phyloP scores from a whole-genome alignment of 2,113 vertebrate genomes.

The Xiphophorus maculatus region DNA sequence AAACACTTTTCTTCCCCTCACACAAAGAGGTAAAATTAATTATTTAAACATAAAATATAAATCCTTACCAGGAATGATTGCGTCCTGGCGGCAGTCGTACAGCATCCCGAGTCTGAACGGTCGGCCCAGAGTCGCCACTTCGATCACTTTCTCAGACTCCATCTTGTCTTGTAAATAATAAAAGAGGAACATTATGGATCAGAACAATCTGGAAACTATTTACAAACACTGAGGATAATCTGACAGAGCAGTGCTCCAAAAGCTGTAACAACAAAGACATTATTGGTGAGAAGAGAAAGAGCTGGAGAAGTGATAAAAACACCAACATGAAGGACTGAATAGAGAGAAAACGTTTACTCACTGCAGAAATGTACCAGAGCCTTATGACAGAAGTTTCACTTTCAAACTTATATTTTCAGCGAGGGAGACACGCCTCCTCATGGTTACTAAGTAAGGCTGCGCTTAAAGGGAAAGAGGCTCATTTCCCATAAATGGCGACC shows the following conservation, averaged over 20 bases:
- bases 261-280: neutral
- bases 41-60: too few relatives aligned
- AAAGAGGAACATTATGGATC: neutral
- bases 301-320: neutral
- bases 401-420: too few relatives aligned
- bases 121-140: neutral
- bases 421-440: neutral
- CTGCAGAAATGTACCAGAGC: neutral
- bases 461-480: neutral
- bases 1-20: too few relatives aligned
- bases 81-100: slow-evolving; percentile 47
- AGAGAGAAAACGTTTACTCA: slow-evolving; percentile 15
- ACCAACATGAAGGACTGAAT: neutral
- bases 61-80: slow-evolving; percentile 39
- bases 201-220: neutral
- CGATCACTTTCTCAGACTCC: neutral
- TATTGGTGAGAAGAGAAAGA: neutral
- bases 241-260: neutral
- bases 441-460: neutral
- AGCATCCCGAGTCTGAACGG: slow-evolving; percentile 57
- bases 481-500: slow-evolving; percentile 9
- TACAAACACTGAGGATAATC: neutral
- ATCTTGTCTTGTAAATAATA: accelerated
- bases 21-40: too few relatives aligned
- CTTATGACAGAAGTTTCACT: neutral